Conservation (phyloP, 1,140 invertebrate species). For the Nephila pilipes region DNA sequence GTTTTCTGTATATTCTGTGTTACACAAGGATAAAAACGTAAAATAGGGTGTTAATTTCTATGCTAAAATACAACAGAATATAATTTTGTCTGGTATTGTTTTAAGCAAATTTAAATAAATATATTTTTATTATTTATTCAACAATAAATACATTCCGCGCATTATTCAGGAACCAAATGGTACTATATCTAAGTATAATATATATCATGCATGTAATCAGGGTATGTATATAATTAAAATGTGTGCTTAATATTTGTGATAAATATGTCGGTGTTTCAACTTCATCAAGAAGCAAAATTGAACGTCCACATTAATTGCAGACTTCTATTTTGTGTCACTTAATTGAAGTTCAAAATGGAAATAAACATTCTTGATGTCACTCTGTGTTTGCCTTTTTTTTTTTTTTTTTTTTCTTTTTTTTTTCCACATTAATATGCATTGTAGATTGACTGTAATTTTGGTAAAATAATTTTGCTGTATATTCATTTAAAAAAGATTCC, state of each 20-base stretch:
- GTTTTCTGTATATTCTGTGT: too few relatives aligned
- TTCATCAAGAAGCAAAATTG: constrained; percentile 35
- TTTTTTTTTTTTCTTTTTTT: too few relatives aligned
- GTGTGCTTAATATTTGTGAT: constrained; percentile 47
- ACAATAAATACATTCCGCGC: not conserved
- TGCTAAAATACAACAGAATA: too few relatives aligned
- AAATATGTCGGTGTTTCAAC: constrained; percentile 28
- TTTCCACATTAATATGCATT: too few relatives aligned
- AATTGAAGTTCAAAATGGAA: constrained; percentile 25
- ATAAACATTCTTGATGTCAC: constrained; percentile 53
- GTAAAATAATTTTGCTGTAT: too few relatives aligned
- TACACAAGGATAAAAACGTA: too few relatives aligned
- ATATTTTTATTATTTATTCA: too few relatives aligned
- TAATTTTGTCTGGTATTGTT: too few relatives aligned
- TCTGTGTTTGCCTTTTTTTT: not conserved
- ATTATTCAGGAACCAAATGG: not conserved
- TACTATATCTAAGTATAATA: not conserved
- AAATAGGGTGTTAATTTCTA: too few relatives aligned
- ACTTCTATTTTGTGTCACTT: constrained; percentile 40
- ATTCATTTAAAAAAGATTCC: too few relatives aligned
- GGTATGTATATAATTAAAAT: constrained; percentile 57
- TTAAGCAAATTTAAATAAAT: too few relatives aligned
- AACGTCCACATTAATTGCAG: constrained; percentile 28
- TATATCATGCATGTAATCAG: constrained; percentile 41
- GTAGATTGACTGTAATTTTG: too few relatives aligned